Base-by-base conservation (phyloP, 2,888 invertebrate species). In the Napeogenes inachia region DNA sequence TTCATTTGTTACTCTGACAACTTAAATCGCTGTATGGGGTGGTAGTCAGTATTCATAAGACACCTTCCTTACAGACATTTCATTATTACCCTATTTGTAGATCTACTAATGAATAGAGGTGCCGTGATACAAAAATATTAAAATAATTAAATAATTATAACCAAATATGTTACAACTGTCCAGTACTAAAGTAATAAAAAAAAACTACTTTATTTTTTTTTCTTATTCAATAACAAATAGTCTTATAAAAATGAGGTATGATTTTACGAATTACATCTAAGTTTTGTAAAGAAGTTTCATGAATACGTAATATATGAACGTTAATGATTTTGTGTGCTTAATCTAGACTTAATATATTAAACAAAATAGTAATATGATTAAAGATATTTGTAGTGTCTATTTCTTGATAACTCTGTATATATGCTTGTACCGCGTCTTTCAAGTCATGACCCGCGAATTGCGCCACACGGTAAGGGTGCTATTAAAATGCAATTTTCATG, bases 11-110 rank as follows among this genome's bases (percentile, higher is more conserved):
- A 80, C 75, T 62, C 78, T 88, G 89, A 88, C 88, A 89, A 85
- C 80, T 87, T 89, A 87, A 89, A 85, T 79, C 82, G 68, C 76
- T 73, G 76, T 73, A 75, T 72, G 75, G 77, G 76, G 70, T 72
- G 75, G 80, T 82, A 80, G 83, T 86, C 83, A 80, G 85, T 86
- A 87, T 86, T 86, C 87, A 85, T 84, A 84, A 87, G 84, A 84
- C 79, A 85, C 82, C 85, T 82, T 83, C 78, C 79, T 75, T 75
- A 73, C 73, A 78, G 73, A 71, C 76, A 76, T 75, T 77, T 81
- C 80, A 78, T 82, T 83, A 82, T 74, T 78, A 80, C 78, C 76
- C 73, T 71, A 71, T 70, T 65, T 71, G 68, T 73, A 82, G 83
- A 78, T 47, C 65, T 68, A 70, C 55, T 45, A 73, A 45, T 6